Conservation (phyloP, 92 coral and sea anemone species). For the Parazoanthus darwini region DNA sequence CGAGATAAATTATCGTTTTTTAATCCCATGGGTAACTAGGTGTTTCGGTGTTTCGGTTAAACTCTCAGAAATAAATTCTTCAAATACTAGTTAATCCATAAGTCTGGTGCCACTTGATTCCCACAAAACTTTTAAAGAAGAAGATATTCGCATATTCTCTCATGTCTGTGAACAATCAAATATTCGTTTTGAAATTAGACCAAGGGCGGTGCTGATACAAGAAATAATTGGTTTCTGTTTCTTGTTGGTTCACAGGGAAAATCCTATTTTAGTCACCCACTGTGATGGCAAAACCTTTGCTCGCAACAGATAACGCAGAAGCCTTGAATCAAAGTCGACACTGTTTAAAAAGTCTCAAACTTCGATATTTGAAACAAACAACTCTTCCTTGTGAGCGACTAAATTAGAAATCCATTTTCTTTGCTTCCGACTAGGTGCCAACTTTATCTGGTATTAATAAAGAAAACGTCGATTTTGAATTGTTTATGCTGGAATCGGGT, state of each 20-base stretch:
- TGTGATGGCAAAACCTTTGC: not conserved
- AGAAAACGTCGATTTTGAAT: not conserved
- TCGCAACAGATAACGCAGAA: not conserved
- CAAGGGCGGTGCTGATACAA: constrained; percentile 37
- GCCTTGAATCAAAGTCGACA: constrained; percentile 6
- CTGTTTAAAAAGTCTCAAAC: not conserved
- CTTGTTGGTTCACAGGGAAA: constrained; percentile 8
- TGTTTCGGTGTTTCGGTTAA: not conserved
- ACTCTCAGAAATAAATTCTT: not conserved
- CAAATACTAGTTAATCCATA: not conserved
- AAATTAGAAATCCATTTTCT: constrained; percentile 32
- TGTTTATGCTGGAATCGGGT: not conserved
- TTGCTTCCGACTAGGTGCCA: constrained; percentile 30
- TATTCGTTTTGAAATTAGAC: constrained; percentile 9
- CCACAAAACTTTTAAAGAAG: not conserved
- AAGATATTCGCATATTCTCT: not conserved
- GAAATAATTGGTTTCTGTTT: constrained; percentile 12
- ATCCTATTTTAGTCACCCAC: not conserved
- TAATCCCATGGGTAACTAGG: constrained; percentile 2
- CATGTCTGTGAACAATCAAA: constrained; percentile 7
- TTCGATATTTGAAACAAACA: constrained; percentile 26
- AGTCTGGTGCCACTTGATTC: not conserved
- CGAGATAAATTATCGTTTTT: not conserved
- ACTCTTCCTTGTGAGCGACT: constrained; percentile 8
- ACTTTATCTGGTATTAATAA: constrained; percentile 14